phyloP scores from a whole-genome alignment of 2,113 vertebrate species.

The Scomber colias region DNA sequence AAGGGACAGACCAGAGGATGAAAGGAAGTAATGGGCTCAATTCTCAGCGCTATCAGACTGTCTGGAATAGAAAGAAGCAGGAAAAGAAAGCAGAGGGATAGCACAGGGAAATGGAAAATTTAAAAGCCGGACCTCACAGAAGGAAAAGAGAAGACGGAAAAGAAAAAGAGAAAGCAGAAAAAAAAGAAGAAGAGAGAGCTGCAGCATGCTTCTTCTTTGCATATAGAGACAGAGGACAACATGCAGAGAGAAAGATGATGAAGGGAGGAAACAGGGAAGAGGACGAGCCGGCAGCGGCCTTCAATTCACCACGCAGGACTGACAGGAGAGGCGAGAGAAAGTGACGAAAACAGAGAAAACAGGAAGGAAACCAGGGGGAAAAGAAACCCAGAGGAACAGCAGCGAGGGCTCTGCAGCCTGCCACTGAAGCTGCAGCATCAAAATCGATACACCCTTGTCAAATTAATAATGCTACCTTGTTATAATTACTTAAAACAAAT shows the following conservation, averaged over 20 bases:
- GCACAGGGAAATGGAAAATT: conserved; percentile 39
- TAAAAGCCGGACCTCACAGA: conserved; percentile 15
- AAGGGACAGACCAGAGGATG: conserved; percentile 47
- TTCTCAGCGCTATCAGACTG: conserved; percentile 33
- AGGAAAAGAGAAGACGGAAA: background rate
- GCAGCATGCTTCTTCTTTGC: background rate
- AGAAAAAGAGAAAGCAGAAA: too few species aligned
- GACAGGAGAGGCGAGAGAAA: background rate
- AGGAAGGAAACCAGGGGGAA: background rate
- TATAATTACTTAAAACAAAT: conserved; percentile 29
- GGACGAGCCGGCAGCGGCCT: conserved; percentile 40
- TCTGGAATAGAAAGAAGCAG: background rate
- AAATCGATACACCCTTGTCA: background rate
- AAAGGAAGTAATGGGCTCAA: conserved; percentile 29
- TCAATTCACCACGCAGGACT: conserved; percentile 11
- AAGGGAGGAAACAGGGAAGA: background rate
- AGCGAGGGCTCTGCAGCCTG: too few species aligned
- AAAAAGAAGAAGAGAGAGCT: background rate
- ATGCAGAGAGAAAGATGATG: background rate
- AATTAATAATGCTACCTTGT: background rate
- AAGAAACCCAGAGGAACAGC: background rate
- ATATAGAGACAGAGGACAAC: background rate
- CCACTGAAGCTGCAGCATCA: background rate
- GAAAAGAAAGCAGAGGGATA: conserved; percentile 15
- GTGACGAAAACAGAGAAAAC: background rate